Conservation (phyloP, 1,140 invertebrate species). For the roundworm (Caenorhabditis elegans) region DNA sequence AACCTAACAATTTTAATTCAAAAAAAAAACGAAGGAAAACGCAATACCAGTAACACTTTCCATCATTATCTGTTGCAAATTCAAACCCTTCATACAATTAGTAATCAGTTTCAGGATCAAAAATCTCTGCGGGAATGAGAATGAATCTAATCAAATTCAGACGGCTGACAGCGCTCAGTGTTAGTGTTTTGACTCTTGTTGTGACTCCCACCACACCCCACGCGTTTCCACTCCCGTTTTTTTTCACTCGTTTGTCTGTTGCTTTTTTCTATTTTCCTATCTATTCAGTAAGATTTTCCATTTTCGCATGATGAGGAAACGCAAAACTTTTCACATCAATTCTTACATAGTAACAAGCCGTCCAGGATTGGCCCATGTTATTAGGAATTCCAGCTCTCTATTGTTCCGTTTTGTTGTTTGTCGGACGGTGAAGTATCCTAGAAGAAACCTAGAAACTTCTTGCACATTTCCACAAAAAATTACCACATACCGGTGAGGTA, state of each 20-base stretch:
- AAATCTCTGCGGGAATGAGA: not conserved
- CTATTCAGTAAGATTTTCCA: not conserved
- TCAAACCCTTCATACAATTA: not conserved
- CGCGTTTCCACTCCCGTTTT: not conserved
- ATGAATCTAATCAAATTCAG: slow-evolving; percentile 16
- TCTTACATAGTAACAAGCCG: not conserved
- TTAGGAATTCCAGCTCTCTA: not conserved
- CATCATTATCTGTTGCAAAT: too few species aligned
- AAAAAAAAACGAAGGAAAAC: too few species aligned
- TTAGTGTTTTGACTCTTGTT: slow-evolving; percentile 32
- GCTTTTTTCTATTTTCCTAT: not conserved
- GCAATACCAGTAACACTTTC: too few species aligned
- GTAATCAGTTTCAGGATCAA: not conserved
- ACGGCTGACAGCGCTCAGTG: not conserved
- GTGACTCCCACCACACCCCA: not conserved
- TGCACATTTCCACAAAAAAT: too few species aligned
- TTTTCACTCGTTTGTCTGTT: not conserved
- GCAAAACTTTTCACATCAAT: not conserved
- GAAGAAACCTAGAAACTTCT: too few species aligned
- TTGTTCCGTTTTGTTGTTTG: too few species aligned
- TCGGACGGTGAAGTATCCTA: too few species aligned
- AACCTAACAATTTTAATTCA: too few species aligned
- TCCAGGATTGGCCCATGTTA: not conserved
- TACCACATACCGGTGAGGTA: too few species aligned
- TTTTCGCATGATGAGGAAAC: not conserved